These are phyloP conservation scores for Eupelmus urozonus DNA, from an alignment of 2,888 invertebrate genomes.

Conservation along the genomic window DNA sequence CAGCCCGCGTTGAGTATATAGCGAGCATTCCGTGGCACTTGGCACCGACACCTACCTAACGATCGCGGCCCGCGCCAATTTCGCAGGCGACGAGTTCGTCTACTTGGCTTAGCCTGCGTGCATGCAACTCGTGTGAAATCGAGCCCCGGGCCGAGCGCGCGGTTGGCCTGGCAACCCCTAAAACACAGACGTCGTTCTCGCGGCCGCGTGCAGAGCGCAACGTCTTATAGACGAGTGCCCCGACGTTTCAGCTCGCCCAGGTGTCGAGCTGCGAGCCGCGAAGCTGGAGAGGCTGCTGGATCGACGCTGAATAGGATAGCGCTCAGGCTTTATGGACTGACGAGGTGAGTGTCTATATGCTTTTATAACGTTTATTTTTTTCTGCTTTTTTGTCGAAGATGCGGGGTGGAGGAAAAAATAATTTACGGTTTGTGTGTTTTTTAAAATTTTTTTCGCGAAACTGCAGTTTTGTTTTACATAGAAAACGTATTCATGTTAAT, in stretches of 20 bases:
- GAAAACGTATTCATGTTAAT: no score
- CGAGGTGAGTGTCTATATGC: neutral
- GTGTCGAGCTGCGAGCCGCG: neutral
- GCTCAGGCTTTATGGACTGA: neutral
- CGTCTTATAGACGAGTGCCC: neutral
- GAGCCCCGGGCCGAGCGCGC: constrained; percentile 11
- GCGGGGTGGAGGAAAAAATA: no score
- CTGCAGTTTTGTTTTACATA: no score
- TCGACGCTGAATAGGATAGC: neutral
- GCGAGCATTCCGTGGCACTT: constrained; percentile 1
- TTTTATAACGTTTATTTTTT: neutral
- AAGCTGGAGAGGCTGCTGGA: neutral
- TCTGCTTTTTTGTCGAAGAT: neutral
- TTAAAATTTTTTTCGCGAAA: no score
- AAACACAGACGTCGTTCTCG: neutral
- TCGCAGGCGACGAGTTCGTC: neutral
- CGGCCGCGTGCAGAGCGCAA: neutral
- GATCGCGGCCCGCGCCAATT: neutral
- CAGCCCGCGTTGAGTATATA: neutral
- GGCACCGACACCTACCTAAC: no score
- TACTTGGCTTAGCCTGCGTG: no score
- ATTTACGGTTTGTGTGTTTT: no score
- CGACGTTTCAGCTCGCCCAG: neutral
- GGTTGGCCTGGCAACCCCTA: constrained; percentile 56
- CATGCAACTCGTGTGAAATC: constrained; percentile 12